phyloP scores from a whole-genome alignment of 2,797 vertebrate genomes.

The Cossypha caffra region DNA sequence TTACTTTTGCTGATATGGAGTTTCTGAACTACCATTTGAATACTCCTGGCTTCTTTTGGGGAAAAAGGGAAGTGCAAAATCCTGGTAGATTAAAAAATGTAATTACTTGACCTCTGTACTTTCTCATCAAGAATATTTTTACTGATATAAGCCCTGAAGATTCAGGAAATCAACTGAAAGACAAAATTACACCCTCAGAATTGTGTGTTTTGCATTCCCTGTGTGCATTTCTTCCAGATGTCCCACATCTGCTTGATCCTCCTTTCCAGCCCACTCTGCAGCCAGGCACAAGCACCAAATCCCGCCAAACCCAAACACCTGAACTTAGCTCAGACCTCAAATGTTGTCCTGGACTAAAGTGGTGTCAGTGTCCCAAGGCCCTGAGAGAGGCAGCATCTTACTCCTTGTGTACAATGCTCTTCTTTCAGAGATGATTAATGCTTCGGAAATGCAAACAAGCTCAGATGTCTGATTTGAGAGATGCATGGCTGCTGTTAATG shows the following conservation, averaged over 20 bases:
- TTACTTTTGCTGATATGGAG: neutral
- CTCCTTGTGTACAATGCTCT: neutral
- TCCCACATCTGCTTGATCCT: neutral
- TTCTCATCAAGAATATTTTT: neutral
- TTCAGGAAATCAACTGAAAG: neutral
- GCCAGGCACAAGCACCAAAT: neutral
- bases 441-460: neutral
- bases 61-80: neutral
- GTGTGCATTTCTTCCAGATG: rapidly evolving
- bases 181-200: neutral
- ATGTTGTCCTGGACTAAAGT: neutral
- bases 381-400: neutral
- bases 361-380: neutral
- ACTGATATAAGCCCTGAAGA: neutral
- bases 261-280: neutral
- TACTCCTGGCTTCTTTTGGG: neutral
- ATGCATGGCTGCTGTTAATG: neutral
- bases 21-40: neutral
- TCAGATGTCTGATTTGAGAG: neutral
- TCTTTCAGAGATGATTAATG: neutral
- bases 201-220: neutral
- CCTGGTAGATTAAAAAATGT: neutral
- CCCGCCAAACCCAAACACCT: neutral
- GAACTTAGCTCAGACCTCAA: neutral
- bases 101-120: neutral